Conservation (phyloP, 2,888 invertebrate genomes). For the Cordilura impudica region DNA sequence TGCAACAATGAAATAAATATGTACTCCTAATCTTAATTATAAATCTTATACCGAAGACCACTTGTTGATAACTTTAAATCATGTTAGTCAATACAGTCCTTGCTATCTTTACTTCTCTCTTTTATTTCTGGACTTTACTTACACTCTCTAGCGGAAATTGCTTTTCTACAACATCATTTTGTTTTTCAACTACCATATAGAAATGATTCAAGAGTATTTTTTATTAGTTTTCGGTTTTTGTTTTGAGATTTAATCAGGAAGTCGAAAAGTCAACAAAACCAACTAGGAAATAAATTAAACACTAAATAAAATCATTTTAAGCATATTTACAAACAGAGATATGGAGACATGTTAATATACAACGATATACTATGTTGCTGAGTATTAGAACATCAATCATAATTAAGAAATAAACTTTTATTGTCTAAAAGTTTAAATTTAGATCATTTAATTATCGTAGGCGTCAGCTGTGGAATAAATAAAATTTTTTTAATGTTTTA, state of each 20-base stretch:
- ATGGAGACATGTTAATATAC: no score
- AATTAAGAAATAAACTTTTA: background rate
- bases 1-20: no score
- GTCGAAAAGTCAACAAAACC: constrained; percentile 20
- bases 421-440: no score
- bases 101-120: background rate
- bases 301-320: background rate
- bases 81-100: no score
- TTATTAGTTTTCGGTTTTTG: constrained; percentile 29
- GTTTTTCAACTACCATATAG: background rate
- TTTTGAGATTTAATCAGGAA: constrained; percentile 58
- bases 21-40: no score
- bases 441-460: no score
- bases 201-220: constrained; percentile 1
- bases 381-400: background rate
- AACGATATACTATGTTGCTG: no score
- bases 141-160: constrained; percentile 19
- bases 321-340: background rate
- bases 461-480: no score
- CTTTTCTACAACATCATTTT: constrained; percentile 14
- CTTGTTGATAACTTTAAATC: no score
- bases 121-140: background rate
- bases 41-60: no score
- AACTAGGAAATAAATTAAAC: background rate
- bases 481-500: no score